Conservation (phyloP, 1,140 invertebrate species). For the Lepidostoma basale region DNA sequence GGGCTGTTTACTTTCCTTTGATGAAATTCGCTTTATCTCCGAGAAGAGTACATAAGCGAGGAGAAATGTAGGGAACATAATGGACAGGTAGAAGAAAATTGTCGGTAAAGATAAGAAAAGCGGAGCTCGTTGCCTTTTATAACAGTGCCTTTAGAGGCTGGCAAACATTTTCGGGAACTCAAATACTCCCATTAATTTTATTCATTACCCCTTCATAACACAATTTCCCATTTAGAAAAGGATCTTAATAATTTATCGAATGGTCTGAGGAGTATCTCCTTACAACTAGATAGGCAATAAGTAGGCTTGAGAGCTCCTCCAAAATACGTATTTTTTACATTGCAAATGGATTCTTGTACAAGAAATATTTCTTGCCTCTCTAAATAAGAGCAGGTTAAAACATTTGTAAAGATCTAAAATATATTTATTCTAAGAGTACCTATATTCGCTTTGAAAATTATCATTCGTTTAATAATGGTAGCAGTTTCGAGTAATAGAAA, state of each 20-base stretch:
- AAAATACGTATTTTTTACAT: no score
- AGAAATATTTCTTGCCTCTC: no score
- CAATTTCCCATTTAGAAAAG: background rate
- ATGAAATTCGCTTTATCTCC: slow-evolving; percentile 32
- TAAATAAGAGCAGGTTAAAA: no score
- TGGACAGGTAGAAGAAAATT: slow-evolving; percentile 18
- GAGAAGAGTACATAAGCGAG: background rate
- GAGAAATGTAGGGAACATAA: slow-evolving; percentile 10
- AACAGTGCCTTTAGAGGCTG: background rate
- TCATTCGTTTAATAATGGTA: no score
- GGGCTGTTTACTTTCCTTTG: slow-evolving; percentile 27
- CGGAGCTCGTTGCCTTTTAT: slow-evolving; percentile 5
- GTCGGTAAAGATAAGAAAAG: slow-evolving; percentile 19
- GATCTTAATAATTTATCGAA: background rate
- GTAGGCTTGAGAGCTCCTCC: no score
- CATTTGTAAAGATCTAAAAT: no score
- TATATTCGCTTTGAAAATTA: no score
- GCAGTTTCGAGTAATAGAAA: no score
- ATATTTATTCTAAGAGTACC: no score
- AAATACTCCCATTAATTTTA: slow-evolving; percentile 1
- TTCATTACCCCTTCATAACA: background rate
- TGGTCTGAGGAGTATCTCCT: no score
- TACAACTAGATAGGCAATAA: no score
- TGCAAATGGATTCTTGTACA: no score
- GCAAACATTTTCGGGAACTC: slow-evolving; percentile 3